Percentiles rank a stretch among this genome's conserved stretches.
Conservation (phyloP, 2,113 vertebrate species). For the Macquaria ambigua region DNA sequence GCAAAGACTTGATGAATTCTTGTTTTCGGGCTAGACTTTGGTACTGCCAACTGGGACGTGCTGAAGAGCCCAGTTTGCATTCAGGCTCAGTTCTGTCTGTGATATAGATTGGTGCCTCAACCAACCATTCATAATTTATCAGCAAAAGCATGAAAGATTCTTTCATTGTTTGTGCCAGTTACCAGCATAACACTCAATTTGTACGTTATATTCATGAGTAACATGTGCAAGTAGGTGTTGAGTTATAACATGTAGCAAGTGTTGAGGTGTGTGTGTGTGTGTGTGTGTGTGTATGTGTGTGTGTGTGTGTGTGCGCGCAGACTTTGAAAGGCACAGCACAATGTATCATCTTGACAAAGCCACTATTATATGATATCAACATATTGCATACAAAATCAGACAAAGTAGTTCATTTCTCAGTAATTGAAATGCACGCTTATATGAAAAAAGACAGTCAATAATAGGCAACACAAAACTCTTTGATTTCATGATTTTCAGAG, state of each 20-base stretch:
- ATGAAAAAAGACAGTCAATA: not conserved
- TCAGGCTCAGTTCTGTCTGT: slow-evolving; percentile 2
- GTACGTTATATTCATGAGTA: not conserved
- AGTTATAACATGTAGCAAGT: not conserved
- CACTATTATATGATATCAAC: not conserved
- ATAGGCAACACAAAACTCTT: not conserved
- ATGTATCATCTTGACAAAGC: not conserved
- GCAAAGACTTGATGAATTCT: slow-evolving; percentile 10
- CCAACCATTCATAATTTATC: not conserved
- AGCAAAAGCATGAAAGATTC: not conserved
- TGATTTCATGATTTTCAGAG: slow-evolving; percentile 2
- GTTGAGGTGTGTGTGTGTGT: not conserved
- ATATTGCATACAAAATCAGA: not conserved
- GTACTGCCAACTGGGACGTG: not conserved
- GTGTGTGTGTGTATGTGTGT: not conserved
- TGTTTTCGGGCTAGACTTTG: slow-evolving; percentile 16
- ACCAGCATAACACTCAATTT: not conserved
- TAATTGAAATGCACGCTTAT: not conserved
- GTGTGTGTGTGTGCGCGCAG: not conserved
- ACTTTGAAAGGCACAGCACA: not conserved
- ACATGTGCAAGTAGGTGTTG: not conserved
- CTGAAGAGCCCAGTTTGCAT: not conserved
- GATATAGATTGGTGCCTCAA: not conserved
- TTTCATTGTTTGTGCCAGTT: not conserved
- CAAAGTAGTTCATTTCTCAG: not conserved